phyloP scores from a whole-genome alignment of 2,888 invertebrate species.

The Aporophyla lueneburgensis region DNA sequence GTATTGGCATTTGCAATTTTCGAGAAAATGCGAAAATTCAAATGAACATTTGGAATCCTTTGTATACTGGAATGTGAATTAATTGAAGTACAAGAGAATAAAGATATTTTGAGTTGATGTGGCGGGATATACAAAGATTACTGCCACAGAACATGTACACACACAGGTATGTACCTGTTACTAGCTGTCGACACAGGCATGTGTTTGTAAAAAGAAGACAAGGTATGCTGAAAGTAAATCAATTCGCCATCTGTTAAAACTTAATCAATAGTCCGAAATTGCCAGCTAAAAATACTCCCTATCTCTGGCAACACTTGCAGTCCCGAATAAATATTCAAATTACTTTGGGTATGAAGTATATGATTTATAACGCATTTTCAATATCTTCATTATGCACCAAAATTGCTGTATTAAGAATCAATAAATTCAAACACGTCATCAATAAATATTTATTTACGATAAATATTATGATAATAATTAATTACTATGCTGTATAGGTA shows the following conservation, averaged over 20 bases:
- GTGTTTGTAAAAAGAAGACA: neutral
- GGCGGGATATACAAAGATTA: neutral
- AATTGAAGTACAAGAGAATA: neutral
- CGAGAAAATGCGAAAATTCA: no score
- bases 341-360: slow-evolving; percentile 52
- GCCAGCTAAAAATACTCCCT: slow-evolving; percentile 29
- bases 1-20: neutral
- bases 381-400: slow-evolving; percentile 74
- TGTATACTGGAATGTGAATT: neutral
- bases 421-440: slow-evolving; percentile 78
- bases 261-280: slow-evolving; percentile 6
- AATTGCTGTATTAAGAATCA: slow-evolving; percentile 68
- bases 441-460: slow-evolving; percentile 84
- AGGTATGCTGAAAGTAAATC: no score
- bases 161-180: no score
- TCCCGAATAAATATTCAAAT: slow-evolving; percentile 64
- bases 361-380: slow-evolving; percentile 74
- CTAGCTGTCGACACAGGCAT: no score
- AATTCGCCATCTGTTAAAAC: no score
- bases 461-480: slow-evolving; percentile 81
- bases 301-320: slow-evolving; percentile 38
- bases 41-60: neutral
- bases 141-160: no score
- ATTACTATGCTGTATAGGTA: slow-evolving; percentile 69
- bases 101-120: neutral